Evolutionary conservation across 2,113 vertebrate species (phyloP).

Genomic region (Sapayoa aenigma): DNA sequence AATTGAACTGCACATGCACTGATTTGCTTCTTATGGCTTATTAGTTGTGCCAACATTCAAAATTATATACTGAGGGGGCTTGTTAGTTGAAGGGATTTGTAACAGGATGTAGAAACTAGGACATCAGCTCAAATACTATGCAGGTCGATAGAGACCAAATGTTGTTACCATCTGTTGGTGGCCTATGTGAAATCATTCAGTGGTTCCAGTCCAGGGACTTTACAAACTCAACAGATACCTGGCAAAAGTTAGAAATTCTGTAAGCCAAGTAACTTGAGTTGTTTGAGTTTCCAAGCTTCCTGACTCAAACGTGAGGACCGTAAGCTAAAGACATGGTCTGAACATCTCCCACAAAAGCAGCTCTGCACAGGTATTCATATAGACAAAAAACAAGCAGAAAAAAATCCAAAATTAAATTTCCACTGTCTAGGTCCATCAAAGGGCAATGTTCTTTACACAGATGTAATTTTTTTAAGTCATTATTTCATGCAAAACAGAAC

Average conservation of each 20-base stretch:
- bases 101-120: conserved; percentile 35
- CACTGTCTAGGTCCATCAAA: neutral
- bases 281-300: neutral
- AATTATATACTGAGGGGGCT: neutral
- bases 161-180: conserved; percentile 40
- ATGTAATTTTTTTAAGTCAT: neutral
- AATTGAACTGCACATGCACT: neutral
- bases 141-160: conserved; percentile 47
- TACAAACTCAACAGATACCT: neutral
- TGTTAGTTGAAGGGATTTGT: neutral
- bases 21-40: neutral
- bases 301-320: neutral
- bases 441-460: neutral
- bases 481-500: neutral
- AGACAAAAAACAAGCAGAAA: neutral
- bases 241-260: neutral
- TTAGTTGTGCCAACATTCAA: neutral
- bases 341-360: neutral
- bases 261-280: neutral
- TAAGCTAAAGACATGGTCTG: neutral
- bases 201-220: conserved; percentile 4
- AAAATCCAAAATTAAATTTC: neutral
- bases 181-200: conserved; percentile 25
- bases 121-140: neutral
- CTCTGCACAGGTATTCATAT: neutral